These are phyloP conservation scores for Scaptomyza montana DNA, from an alignment of 1,140 invertebrate species.

Conservation along the genomic window DNA sequence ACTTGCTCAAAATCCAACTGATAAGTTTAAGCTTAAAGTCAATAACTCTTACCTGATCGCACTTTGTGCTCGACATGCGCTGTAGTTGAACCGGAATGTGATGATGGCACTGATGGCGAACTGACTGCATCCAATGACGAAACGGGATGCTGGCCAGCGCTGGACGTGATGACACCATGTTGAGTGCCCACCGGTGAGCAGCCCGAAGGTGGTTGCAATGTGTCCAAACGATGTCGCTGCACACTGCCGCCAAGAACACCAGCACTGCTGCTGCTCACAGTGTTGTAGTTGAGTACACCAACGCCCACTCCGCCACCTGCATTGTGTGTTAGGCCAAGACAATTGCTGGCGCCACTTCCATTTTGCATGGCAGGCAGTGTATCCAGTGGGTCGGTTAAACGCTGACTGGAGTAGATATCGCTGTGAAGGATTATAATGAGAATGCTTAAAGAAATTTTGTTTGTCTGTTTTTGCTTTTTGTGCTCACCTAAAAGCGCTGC, in stretches of 20 bases:
- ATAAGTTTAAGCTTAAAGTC: too few species aligned
- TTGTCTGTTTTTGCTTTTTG: not conserved
- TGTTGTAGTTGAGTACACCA: constrained; percentile 74
- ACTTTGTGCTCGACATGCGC: constrained; percentile 74
- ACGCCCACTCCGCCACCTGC: constrained; percentile 47
- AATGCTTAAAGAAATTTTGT: not conserved
- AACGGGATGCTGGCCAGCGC: constrained; percentile 54
- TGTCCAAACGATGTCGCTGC: constrained; percentile 75
- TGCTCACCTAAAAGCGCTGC: constrained; percentile 80
- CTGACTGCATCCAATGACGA: constrained; percentile 58
- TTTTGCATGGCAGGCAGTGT: constrained; percentile 71
- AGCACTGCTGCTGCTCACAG: constrained; percentile 72
- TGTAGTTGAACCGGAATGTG: constrained; percentile 53
- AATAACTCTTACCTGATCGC: constrained; percentile 58
- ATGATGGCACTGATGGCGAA: constrained; percentile 45
- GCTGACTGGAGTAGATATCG: constrained; percentile 82
- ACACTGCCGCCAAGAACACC: constrained; percentile 61
- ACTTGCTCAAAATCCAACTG: too few species aligned
- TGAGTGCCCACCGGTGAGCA: constrained; percentile 75
- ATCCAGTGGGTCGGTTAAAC: constrained; percentile 76
- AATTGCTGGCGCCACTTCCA: constrained; percentile 66
- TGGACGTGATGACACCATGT: constrained; percentile 78
- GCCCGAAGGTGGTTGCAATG: constrained; percentile 67
- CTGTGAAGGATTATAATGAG: constrained; percentile 39
- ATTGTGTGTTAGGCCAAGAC: constrained; percentile 73